Evolutionary conservation across 2,797 vertebrate species (phyloP).

Genomic region (Chaenodraco wilsoni): DNA sequence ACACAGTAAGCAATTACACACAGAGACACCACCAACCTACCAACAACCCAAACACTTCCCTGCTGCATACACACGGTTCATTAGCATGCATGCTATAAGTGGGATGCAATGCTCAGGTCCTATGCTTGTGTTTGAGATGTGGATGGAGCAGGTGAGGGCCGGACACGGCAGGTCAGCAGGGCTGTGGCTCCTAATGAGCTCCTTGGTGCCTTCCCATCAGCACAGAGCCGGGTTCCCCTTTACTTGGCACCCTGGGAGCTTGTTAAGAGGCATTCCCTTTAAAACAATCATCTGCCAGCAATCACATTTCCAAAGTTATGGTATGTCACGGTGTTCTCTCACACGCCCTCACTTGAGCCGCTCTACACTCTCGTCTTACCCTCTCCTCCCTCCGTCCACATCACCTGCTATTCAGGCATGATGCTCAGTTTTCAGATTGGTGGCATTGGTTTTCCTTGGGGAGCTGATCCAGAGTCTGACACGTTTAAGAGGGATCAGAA

Average conservation of each 20-base stretch:
- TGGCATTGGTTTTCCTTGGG: slow-evolving; percentile 36
- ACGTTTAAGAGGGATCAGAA: slow-evolving; percentile 58
- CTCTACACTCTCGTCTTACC: slow-evolving; percentile 1
- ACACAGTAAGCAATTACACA: slow-evolving; percentile 34
- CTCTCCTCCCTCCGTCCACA: slow-evolving; percentile 10
- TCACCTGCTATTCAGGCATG: slow-evolving; percentile 46
- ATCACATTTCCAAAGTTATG: slow-evolving; percentile 34
- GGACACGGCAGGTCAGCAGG: slow-evolving; percentile 57
- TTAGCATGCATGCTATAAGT: slow-evolving; percentile 62
- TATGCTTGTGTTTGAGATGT: slow-evolving; percentile 64
- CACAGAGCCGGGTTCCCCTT: slow-evolving; percentile 25
- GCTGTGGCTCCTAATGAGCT: slow-evolving; percentile 77
- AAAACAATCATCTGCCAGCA: slow-evolving; percentile 68
- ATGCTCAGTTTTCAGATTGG: slow-evolving; percentile 55
- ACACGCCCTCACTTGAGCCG: not conserved
- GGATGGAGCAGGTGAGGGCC: slow-evolving; percentile 50
- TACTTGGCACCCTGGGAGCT: slow-evolving; percentile 73
- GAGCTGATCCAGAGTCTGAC: slow-evolving; percentile 51
- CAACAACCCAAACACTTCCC: slow-evolving; percentile 31
- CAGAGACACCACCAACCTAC: slow-evolving; percentile 14
- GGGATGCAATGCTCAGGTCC: slow-evolving; percentile 44
- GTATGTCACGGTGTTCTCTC: not conserved
- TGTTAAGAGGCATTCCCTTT: slow-evolving; percentile 75
- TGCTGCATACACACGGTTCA: slow-evolving; percentile 33
- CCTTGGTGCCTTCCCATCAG: slow-evolving; percentile 68